phyloP scores from a whole-genome alignment of 2,888 invertebrate species.

The Andricus curvator region DNA sequence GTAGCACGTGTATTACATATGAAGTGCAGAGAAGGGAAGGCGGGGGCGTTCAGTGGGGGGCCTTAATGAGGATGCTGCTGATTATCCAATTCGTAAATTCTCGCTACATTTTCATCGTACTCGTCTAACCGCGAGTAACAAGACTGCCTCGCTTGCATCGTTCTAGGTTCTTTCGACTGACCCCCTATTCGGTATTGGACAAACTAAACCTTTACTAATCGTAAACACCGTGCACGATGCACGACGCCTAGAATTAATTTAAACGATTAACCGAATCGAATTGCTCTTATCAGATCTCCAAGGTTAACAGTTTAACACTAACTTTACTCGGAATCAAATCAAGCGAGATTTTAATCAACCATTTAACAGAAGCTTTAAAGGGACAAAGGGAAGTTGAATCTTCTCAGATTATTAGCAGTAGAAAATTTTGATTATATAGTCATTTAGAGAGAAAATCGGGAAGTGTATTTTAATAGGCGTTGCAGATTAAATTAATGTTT shows the following conservation, averaged over 20 bases:
- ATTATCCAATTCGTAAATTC: slow-evolving; percentile 83
- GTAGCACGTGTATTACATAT: slow-evolving; percentile 41
- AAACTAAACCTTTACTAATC: slow-evolving; percentile 29
- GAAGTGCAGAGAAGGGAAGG: slow-evolving; percentile 68
- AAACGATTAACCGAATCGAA: slow-evolving; percentile 29
- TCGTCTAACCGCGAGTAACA: slow-evolving; percentile 70
- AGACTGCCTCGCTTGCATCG: slow-evolving; percentile 64
- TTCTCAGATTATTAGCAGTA: background rate
- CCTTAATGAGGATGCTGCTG: slow-evolving; percentile 84
- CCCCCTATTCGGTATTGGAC: slow-evolving; percentile 22
- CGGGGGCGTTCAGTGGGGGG: slow-evolving; percentile 76
- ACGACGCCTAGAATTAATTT: slow-evolving; percentile 15
- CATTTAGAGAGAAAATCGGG: no score
- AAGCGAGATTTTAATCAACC: background rate
- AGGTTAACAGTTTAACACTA: slow-evolving; percentile 1
- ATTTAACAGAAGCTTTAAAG: background rate
- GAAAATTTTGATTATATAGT: no score
- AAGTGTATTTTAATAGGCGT: no score
- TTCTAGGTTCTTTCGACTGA: slow-evolving; percentile 33
- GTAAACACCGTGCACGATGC: slow-evolving; percentile 4
- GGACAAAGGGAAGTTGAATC: background rate
- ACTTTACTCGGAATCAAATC: slow-evolving; percentile 35
- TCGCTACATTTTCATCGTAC: slow-evolving; percentile 77
- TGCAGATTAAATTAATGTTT: no score
- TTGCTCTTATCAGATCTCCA: slow-evolving; percentile 13